A percentile compares a stretch with the other conserved stretches of the same genome.
Conservation (phyloP, 2,888 invertebrate genomes). For the Koerneria pararmatus region DNA sequence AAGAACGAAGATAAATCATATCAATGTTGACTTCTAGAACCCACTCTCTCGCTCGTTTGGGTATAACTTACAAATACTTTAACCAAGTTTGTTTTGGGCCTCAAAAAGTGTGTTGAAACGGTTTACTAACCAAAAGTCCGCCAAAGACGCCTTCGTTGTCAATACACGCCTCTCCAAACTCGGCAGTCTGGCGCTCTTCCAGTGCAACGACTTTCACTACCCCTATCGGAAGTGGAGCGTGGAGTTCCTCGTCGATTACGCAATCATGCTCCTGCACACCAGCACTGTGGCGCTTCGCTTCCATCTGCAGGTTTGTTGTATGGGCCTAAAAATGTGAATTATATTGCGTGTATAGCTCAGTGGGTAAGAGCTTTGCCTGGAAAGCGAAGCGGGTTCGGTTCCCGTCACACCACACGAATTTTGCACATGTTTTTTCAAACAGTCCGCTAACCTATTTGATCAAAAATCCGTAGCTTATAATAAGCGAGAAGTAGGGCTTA, state of each 20-base stretch:
- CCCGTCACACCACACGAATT: no score
- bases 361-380: no score
- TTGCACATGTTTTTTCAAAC: no score
- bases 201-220: constrained; percentile 40
- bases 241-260: constrained; percentile 28
- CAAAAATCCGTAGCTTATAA: no score
- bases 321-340: no score
- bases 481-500: no score
- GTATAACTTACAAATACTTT: no score
- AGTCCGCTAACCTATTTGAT: not conserved
- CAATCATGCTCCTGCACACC: constrained; percentile 31
- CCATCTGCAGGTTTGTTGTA: constrained; percentile 32
- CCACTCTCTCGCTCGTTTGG: no score
- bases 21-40: no score
- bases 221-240: constrained; percentile 40
- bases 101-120: not conserved
- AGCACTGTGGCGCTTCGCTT: constrained; percentile 37
- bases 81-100: not conserved
- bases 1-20: no score
- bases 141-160: constrained; percentile 35
- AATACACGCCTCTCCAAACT: constrained; percentile 37
- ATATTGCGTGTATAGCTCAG: no score
- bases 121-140: not conserved
- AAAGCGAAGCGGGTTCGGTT: no score
- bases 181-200: constrained; percentile 37